Evolutionary conservation across 2,888 invertebrate genomes (phyloP), one percentile per base, ranked within the genome.

Genomic region (Cerastis rubricosa): DNA sequence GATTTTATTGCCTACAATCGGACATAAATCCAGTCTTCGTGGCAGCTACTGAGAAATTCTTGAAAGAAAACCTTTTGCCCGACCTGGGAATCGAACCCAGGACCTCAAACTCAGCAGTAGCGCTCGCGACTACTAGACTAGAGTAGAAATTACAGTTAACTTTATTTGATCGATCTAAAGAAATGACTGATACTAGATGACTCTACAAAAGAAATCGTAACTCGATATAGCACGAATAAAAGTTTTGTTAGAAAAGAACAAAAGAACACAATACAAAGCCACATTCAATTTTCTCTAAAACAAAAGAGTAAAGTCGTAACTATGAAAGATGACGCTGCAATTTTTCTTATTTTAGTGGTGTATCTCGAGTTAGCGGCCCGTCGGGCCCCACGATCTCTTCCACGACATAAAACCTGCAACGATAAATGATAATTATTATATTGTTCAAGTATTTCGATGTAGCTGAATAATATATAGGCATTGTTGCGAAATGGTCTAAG

Each of bases 341-440:
- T 85, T 84, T 83, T 80, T 87, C 71, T 79, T 83, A 75, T 78
- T 85, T 77, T 81, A 83, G 81, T 83, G 86, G 85, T 79, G 85
- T 87, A 87, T 89, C 88, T 81, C 86, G 89, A 92, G 90, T 92
- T 92, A 85, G 82, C 85, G 76, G 85, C 85, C 85, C 85, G 80
- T 89, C 80, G 80, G 86, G 75, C 71, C 90, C 91, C 89, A 82
- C 84, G 89, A 91, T 89, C 90, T 89, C 92, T 96, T 96, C 96
- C 96, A 87, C 92, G 89, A 95, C 96, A 96, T 96, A 96, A 96
- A 96, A 92, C 92, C 92, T 92, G 91, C 89, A 90, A 91, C 93
- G 93, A 94, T 95, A 95, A 94, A 96, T 94, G 95, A 96, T 96
- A 96, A 96, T 96, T 96, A 96, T 96, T 95, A 95, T 96, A 96